Base-by-base conservation (phyloP, 1,140 invertebrate genomes). In the Lasioglossum albipes region DNA sequence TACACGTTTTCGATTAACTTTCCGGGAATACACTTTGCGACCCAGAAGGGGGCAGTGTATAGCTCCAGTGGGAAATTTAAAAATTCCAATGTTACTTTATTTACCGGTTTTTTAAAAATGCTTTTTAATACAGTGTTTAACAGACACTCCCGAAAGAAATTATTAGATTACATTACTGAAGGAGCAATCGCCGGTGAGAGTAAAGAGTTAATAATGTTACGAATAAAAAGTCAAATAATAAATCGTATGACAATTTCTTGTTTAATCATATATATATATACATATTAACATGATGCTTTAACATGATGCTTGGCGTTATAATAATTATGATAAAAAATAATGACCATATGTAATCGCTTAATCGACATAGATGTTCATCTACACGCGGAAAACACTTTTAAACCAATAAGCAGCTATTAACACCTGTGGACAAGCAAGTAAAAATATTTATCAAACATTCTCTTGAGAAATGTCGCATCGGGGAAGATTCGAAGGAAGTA, bases 201-300 rank as follows among this genome's bases (percentile, higher is more conserved):
- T 6, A 42, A 16, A 36, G 9, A 7, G 4, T 10, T 6, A 20
- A 18, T 49, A 57, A 7, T 36, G 13, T 59, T n/a, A 9, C 2
- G 0, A 65, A 42, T 5, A 18, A 65, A 52, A 52, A 27, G 4
- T 41, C 36, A 20, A 16, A 52, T 69, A 27, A 27, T 3, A 45
- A n/a, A 2, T 71, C 22, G 22, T 78, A 72, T 64, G 59, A 72
- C 31, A 72, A 78, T 72, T 41, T 72, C 13, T 61, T 64, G 22
- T 78, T 78, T 78, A 78, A 52, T 78, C 64, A 78, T 78, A 36
- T 88, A 88, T 79, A 78, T 78, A 36, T 88, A 88, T 79, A 89
- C 82, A 85, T 89, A 88, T 89, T 84, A 89, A 89, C 85, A 88
- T 67, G 59, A 85, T 83, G 71, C 78, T 87, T 54, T 49, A 81